Conservation (phyloP, 64 coral and sea anemone genomes). For the Astreopora myriophthalma region DNA sequence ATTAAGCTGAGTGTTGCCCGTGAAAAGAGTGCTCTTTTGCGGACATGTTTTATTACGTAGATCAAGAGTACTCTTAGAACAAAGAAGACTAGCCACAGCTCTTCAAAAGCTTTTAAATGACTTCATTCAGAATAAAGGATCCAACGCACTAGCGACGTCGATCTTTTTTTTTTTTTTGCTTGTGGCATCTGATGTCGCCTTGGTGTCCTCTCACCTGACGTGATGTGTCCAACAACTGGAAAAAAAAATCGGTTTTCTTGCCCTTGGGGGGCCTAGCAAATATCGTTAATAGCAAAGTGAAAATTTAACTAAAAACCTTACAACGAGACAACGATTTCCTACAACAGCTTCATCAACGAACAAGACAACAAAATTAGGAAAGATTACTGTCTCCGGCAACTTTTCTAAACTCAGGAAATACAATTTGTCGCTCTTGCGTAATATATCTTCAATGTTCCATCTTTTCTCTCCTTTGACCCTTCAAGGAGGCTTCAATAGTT, state of each 20-base stretch:
- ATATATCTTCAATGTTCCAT: background rate
- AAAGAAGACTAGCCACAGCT: background rate
- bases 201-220: too few species aligned
- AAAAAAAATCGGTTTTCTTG: background rate
- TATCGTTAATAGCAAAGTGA: background rate
- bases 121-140: too few species aligned
- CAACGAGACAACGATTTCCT: background rate
- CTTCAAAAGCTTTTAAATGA: background rate
- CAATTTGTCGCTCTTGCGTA: background rate
- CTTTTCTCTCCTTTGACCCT: background rate
- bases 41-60: background rate
- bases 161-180: too few species aligned
- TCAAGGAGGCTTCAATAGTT: too few species aligned
- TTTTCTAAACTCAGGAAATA: too few species aligned
- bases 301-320: background rate
- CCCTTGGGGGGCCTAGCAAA: background rate
- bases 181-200: too few species aligned
- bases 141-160: too few species aligned
- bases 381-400: too few species aligned
- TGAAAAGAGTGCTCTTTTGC: background rate
- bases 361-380: too few species aligned
- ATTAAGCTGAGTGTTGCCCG: background rate
- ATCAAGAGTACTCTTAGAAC: background rate
- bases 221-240: too few species aligned
- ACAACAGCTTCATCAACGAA: too few species aligned